Evolutionary conservation across 2,888 invertebrate genomes (phyloP).

Genomic region (Pterostichus madidus): DNA sequence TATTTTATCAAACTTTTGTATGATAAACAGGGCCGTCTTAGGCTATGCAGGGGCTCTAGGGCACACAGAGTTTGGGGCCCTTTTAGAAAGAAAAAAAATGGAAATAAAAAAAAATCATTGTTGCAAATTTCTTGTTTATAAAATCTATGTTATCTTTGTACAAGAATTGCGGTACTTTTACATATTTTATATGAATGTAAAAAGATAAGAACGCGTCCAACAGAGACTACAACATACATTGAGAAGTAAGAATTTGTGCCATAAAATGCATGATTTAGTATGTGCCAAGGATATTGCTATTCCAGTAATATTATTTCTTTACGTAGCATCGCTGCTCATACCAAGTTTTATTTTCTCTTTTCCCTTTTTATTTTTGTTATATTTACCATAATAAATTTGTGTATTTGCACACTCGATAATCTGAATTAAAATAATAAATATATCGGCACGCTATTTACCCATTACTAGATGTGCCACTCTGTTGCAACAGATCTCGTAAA

Average conservation of each 20-base stretch:
- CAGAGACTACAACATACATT: neutral
- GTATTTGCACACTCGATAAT: no score
- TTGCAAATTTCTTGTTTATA: neutral
- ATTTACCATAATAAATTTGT: neutral
- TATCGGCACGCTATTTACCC: no score
- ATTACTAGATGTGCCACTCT: no score
- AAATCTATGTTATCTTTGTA: neutral
- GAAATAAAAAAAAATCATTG: neutral
- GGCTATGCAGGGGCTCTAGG: no score
- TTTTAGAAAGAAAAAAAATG: no score
- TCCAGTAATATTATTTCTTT: neutral
- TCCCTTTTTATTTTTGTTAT: neutral
- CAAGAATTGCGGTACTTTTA: neutral
- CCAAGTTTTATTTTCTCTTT: no score
- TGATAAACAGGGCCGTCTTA: no score
- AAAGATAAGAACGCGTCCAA: slow-evolving; percentile 3
- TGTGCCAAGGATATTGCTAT: slow-evolving; percentile 17
- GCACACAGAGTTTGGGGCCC: no score
- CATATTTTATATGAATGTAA: slow-evolving; percentile 17
- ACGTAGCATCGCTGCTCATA: neutral
- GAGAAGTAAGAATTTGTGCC: slow-evolving; percentile 20
- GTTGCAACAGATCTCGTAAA: no score
- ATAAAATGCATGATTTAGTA: slow-evolving; percentile 43
- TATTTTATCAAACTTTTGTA: no score
- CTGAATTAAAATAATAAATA: no score